Evolutionary conservation across 1,140 invertebrate species (phyloP).

Genomic region (Sitophilus oryzae): DNA sequence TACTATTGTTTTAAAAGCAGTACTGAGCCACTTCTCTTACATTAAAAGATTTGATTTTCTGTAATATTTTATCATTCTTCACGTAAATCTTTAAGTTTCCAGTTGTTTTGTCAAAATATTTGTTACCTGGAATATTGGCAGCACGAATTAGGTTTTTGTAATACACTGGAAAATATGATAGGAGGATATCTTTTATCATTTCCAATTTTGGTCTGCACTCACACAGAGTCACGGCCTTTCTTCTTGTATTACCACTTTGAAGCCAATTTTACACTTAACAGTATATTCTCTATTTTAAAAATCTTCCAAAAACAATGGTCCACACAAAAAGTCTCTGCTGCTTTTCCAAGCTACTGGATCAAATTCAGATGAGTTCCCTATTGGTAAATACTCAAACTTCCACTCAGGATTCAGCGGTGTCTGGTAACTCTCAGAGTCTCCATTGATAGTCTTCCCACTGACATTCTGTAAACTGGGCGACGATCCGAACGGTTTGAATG

Average conservation of each 20-base stretch:
- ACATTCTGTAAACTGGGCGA: constrained; percentile 48
- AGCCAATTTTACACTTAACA: background rate
- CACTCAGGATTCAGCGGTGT: constrained; percentile 52
- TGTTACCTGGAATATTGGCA: too few relatives aligned
- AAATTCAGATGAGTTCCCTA: constrained; percentile 52
- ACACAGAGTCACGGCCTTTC: too few relatives aligned
- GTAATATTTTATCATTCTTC: too few relatives aligned
- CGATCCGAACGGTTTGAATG: constrained; percentile 52
- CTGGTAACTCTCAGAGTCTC: constrained; percentile 37
- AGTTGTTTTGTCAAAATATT: too few relatives aligned
- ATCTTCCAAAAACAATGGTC: constrained; percentile 57
- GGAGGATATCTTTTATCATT: too few relatives aligned
- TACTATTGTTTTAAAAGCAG: too few relatives aligned
- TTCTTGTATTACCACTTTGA: background rate
- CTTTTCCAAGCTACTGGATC: constrained; percentile 46
- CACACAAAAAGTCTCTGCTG: constrained; percentile 44
- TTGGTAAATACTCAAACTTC: constrained; percentile 47
- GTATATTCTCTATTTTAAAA: constrained; percentile 7
- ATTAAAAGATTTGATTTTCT: too few relatives aligned
- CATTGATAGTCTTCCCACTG: constrained; percentile 37
- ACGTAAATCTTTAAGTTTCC: too few relatives aligned
- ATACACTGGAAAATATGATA: too few relatives aligned
- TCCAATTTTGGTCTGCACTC: too few relatives aligned
- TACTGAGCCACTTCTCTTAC: too few relatives aligned
- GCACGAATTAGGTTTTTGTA: too few relatives aligned